phyloP scores from a whole-genome alignment of 2,888 invertebrate genomes.

The Trichogramma evanescens region DNA sequence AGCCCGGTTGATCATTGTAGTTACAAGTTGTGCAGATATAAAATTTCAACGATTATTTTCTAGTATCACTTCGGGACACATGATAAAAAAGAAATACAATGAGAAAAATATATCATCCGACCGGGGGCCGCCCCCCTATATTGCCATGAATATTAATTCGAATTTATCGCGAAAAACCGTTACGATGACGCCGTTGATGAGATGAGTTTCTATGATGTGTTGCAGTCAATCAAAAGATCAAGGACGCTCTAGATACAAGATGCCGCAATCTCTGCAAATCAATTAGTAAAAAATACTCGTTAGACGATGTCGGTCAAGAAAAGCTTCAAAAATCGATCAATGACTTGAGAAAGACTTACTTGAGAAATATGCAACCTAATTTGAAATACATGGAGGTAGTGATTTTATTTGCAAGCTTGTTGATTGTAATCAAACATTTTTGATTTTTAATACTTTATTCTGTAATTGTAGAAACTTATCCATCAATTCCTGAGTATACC shows the following conservation, averaged over 20 bases:
- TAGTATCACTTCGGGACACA: too few relatives aligned
- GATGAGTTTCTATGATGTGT: background rate
- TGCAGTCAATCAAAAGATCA: constrained; percentile 31
- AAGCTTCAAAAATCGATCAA: constrained; percentile 24
- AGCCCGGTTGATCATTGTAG: too few relatives aligned
- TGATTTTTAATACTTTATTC: constrained; percentile 1
- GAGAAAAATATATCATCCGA: too few relatives aligned
- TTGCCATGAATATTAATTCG: too few relatives aligned
- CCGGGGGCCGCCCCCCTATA: too few relatives aligned
- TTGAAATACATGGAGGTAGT: constrained; percentile 33
- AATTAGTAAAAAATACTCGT: constrained; percentile 26
- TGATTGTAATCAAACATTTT: background rate
- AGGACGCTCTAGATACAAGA: constrained; percentile 26
- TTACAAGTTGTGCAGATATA: too few relatives aligned
- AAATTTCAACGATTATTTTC: too few relatives aligned
- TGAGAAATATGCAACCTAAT: constrained; percentile 24
- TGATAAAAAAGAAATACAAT: too few relatives aligned
- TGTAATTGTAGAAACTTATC: constrained; percentile 21
- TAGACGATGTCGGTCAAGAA: constrained; percentile 22
- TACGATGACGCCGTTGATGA: background rate
- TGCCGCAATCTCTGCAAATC: constrained; percentile 28
- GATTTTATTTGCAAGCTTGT: background rate
- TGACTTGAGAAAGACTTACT: constrained; percentile 27
- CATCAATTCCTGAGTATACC: constrained; percentile 25
- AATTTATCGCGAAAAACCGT: too few relatives aligned